Base-by-base conservation (phyloP, 2,888 invertebrate genomes). In the Seira musarum region DNA sequence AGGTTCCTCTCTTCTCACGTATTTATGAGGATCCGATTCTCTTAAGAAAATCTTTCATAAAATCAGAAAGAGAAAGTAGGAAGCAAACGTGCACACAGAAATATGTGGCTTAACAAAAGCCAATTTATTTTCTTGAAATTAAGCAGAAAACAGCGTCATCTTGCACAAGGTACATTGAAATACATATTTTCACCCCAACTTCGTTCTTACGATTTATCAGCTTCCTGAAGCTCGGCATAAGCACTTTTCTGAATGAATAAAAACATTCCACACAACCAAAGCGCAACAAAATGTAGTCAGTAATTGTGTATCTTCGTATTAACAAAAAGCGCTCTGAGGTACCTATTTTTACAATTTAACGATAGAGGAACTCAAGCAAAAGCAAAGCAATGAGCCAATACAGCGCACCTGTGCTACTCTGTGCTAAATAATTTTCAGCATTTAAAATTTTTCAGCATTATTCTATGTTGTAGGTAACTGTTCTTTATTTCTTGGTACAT, bases 21-120 rank as follows among this genome's bases (percentile, higher is more conserved):
- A 8, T 40, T 40, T 8, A n/a, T n/a, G n/a, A n/a, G n/a, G n/a
- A n/a, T n/a, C n/a, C n/a, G n/a, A n/a, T n/a, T n/a, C n/a, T n/a
- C n/a, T n/a, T n/a, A n/a, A n/a, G n/a, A n/a, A n/a, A n/a, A n/a
- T n/a, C n/a, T n/a, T n/a, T n/a, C n/a, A n/a, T n/a, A n/a, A n/a
- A n/a, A n/a, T 66, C 15, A 65, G 71, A 71, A 78, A 78, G 78
- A 78, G 78, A 78, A 78, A 78, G 78, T 78, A 78, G 71, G 78
- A 71, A 78, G 78, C 66, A 67, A 22, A 60, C 19, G 57, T 64
- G 72, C 40, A 40, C 40, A 40, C 13, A n/a, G n/a, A n/a, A n/a
- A n/a, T 40, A 40, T 8, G 13, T 10, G 17, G 6, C n/a, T 57
- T n/a, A 57, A 10, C 57, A 10, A 57, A 57, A 57, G 57, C 57